Evolutionary conservation across 2,797 vertebrate genomes (phyloP).

Genomic region (Cyprinodon diabolis): DNA sequence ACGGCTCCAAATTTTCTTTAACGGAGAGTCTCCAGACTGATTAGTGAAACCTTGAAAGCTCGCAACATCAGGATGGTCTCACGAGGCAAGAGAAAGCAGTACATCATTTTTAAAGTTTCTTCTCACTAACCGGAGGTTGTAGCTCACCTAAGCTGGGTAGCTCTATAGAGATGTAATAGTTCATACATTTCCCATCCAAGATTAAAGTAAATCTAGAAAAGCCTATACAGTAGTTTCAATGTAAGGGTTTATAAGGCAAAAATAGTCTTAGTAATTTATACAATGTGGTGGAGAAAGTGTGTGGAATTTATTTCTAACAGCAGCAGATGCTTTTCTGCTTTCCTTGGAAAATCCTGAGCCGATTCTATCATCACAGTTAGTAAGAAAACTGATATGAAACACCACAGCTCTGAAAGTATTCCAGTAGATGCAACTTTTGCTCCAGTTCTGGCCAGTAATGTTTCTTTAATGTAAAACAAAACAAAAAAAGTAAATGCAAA

Average conservation of each 20-base stretch:
- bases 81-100: no score
- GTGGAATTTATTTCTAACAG: background rate
- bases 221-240: background rate
- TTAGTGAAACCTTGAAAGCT: no score
- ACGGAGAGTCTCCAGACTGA: no score
- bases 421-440: background rate
- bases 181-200: background rate
- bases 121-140: background rate
- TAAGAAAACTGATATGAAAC: background rate
- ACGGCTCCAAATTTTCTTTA: no score
- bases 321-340: background rate
- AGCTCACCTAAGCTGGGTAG: background rate
- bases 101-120: background rate
- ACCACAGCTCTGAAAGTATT: background rate
- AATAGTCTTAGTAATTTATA: background rate
- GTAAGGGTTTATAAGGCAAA: background rate
- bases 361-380: background rate
- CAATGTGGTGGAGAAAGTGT: no score
- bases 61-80: no score
- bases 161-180: no score
- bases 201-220: background rate
- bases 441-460: background rate
- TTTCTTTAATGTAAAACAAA: constrained; percentile 24
- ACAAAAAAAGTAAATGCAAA: background rate
- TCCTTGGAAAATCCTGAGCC: background rate